A percentile compares a stretch with the other conserved stretches of the same genome.
Conservation (phyloP, 2,888 invertebrate species). For the Xestia c-nigrum region DNA sequence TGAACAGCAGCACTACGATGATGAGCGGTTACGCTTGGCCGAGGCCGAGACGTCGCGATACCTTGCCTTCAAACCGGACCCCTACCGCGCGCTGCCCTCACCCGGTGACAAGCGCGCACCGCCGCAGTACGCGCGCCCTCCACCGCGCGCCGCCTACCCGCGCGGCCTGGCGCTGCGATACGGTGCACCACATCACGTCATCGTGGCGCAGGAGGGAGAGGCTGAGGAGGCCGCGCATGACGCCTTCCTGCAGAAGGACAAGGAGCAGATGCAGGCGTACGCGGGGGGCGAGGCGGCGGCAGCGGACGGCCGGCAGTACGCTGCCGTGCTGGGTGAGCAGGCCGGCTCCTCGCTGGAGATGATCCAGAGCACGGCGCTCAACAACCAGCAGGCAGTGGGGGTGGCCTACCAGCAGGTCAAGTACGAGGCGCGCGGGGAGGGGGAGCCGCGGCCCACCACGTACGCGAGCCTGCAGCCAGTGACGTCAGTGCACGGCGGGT, state of each 20-base stretch:
- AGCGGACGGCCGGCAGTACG: slow-evolving; percentile 79
- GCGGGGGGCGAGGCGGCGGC: slow-evolving; percentile 64
- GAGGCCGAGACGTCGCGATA: slow-evolving; percentile 85
- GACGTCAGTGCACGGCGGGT: slow-evolving; percentile 86
- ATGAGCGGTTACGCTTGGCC: slow-evolving; percentile 80
- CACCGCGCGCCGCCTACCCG: slow-evolving; percentile 70
- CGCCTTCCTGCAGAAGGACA: slow-evolving; percentile 81
- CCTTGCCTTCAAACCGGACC: slow-evolving; percentile 84
- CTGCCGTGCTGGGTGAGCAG: slow-evolving; percentile 78
- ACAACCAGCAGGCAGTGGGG: slow-evolving; percentile 84
- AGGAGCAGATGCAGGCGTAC: slow-evolving; percentile 77
- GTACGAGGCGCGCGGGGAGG: slow-evolving; percentile 85
- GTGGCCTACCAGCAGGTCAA: slow-evolving; percentile 86
- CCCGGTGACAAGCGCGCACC: slow-evolving; percentile 73
- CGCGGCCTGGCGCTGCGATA: slow-evolving; percentile 81
- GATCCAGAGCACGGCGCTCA: slow-evolving; percentile 83
- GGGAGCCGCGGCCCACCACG: slow-evolving; percentile 84
- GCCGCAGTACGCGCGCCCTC: slow-evolving; percentile 72
- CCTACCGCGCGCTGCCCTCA: slow-evolving; percentile 79
- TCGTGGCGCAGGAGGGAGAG: slow-evolving; percentile 80
- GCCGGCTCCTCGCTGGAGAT: slow-evolving; percentile 80
- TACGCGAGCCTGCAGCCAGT: slow-evolving; percentile 93
- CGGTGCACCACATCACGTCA: slow-evolving; percentile 81
- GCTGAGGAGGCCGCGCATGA: slow-evolving; percentile 78
- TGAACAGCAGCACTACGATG: slow-evolving; percentile 79